phyloP scores from a whole-genome alignment of 2,113 vertebrate species.

The Apistogramma diplotaenia region DNA sequence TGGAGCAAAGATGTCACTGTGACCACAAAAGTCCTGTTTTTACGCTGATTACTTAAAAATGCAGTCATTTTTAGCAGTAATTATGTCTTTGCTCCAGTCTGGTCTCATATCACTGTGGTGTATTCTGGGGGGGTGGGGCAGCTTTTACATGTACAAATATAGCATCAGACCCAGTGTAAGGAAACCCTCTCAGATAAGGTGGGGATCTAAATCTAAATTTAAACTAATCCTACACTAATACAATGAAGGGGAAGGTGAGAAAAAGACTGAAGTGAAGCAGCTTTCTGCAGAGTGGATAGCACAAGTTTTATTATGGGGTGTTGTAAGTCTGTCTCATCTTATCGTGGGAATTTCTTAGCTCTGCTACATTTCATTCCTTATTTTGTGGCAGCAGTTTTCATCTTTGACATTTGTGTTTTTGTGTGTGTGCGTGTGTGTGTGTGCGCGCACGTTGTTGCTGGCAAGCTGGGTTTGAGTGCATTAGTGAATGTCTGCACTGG shows the following conservation, averaged over 20 bases:
- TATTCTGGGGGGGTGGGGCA: not conserved
- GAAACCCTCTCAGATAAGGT: conserved; percentile 1
- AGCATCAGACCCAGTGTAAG: not conserved
- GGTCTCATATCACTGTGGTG: conserved; percentile 38
- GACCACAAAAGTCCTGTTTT: not conserved
- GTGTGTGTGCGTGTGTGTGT: not conserved
- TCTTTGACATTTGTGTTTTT: conserved; percentile 1
- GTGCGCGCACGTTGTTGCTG: not conserved
- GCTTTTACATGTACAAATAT: conserved; percentile 11
- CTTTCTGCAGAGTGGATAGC: not conserved
- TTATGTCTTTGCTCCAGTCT: conserved; percentile 31
- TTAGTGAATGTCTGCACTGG: conserved; percentile 15
- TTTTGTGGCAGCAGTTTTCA: not conserved
- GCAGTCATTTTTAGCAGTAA: not conserved
- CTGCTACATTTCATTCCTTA: not conserved
- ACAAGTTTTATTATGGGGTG: not conserved
- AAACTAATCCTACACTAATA: not conserved
- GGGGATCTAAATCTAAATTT: not conserved
- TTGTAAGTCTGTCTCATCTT: not conserved
- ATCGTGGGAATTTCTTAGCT: not conserved
- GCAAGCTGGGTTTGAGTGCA: not conserved
- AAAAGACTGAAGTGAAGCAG: not conserved
- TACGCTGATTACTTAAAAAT: not conserved
- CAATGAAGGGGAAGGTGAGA: not conserved
- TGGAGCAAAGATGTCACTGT: conserved; percentile 1